Conservation (phyloP, 2,888 invertebrate species). For the Andrena praecox region DNA sequence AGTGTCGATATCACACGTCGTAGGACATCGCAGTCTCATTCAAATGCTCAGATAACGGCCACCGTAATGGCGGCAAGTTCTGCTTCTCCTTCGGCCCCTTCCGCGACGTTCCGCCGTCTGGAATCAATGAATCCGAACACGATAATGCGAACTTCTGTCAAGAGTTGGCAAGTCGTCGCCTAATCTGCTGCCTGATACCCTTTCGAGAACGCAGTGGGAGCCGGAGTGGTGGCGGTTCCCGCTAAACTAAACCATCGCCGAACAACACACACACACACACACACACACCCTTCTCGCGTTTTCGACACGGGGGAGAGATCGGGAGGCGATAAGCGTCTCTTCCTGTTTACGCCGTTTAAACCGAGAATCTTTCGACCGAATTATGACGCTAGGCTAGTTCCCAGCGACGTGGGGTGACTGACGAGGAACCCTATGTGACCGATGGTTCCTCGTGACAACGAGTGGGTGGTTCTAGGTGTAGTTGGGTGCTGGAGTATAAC, state of each 20-base stretch:
- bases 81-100: slow-evolving; percentile 41
- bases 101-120: slow-evolving; percentile 61
- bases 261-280: slow-evolving; percentile 31
- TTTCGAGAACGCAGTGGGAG: slow-evolving; percentile 18
- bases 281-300: neutral
- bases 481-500: too few species aligned
- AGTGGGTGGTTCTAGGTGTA: too few species aligned
- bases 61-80: slow-evolving; percentile 78
- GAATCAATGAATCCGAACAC: slow-evolving; percentile 82
- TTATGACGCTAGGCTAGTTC: neutral
- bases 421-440: neutral
- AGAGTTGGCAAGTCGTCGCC: slow-evolving; percentile 68
- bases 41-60: slow-evolving; percentile 80
- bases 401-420: neutral
- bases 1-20: slow-evolving; percentile 78
- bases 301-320: slow-evolving; percentile 19
- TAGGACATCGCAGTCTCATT: slow-evolving; percentile 79
- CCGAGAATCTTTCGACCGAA: slow-evolving; percentile 30
- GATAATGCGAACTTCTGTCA: slow-evolving; percentile 79
- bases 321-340: slow-evolving; percentile 6
- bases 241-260: neutral
- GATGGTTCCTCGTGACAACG: neutral
- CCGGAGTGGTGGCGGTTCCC: neutral
- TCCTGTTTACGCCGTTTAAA: slow-evolving; percentile 32
- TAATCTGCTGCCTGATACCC: slow-evolving; percentile 69